These are phyloP conservation scores for Irena cyanogastra DNA, from an alignment of 2,113 vertebrate species.

Conservation along the genomic window DNA sequence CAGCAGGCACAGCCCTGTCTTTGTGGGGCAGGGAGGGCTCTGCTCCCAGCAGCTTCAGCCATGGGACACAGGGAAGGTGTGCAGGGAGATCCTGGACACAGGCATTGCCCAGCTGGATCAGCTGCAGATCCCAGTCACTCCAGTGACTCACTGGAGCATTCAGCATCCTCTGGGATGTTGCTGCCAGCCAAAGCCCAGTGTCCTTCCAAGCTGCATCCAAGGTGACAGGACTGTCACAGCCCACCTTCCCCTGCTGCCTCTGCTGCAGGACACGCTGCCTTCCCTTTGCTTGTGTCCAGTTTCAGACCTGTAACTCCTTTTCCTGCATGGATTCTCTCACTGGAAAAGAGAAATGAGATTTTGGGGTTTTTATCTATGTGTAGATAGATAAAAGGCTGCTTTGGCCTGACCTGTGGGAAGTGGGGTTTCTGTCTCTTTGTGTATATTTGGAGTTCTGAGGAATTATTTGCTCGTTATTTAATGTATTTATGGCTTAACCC, in stretches of 20 bases:
- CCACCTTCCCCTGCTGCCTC: background rate
- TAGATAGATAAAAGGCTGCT: background rate
- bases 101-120: background rate
- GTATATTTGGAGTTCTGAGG: background rate
- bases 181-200: constrained; percentile 50
- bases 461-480: background rate
- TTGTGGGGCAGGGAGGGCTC: background rate
- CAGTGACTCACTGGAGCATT: constrained; percentile 20
- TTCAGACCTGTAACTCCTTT: background rate
- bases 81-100: background rate
- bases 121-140: background rate
- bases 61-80: background rate
- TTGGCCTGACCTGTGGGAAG: background rate
- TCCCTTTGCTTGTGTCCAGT: background rate
- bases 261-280: background rate
- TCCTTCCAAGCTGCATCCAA: constrained; percentile 76
- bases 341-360: background rate
- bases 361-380: background rate
- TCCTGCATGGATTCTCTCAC: background rate
- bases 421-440: background rate
- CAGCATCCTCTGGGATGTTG: background rate
- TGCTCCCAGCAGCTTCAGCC: background rate
- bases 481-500: background rate
- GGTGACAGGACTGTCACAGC: constrained; percentile 69
- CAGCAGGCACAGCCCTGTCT: background rate